Base-by-base conservation (phyloP, 1,140 invertebrate species). In the Cotesia vestalis region DNA sequence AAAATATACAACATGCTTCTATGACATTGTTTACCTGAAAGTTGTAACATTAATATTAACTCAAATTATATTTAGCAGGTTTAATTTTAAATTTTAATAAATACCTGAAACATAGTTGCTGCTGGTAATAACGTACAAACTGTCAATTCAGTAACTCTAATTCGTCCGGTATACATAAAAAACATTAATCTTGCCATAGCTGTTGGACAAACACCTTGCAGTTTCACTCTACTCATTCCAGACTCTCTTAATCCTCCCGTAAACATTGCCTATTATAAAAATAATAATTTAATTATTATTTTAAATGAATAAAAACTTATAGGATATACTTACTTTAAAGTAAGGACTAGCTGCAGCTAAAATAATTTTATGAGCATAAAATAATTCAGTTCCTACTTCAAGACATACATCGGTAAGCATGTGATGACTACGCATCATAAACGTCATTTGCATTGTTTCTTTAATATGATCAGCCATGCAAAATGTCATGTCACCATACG, bases 311-410 rank as follows among this genome's bases (percentile, higher is more conserved):
- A 27, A 27, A 27, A 27, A 27, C 27, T 1, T 27, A 27, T 9
- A 14, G 63, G 20, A 61, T 27, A 12, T 51, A 77, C 51, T 81
- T 82, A 94, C 93, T 88, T 96, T 96, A 81, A 98, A 98, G 84
- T 98, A 98, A 2, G 96, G 96, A 87, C 96, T 97, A 69, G 94
- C 95, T 1, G 96, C 94, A 4, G 96, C 96, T 55, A 98, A 87
- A 35, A 98, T 93, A 12, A 97, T 92, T 88, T 96, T 93, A 83
- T 98, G 97, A 3, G 94, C 96, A 77, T 94, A 92, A 82, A 98
- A 97, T 17, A 94, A 84, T 81, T 96, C 93, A 11, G 90, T 89
- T 51, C 94, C 95, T 12, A 97, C 94, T 87, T 95, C 92, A 20
- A 98, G 84, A 59, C 94, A 90, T 20, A 97, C 93, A 84, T 98